Percentiles rank a stretch among this genome's conserved stretches.
Conservation (phyloP, 1,140 invertebrate genomes). For the Episyrphus balteatus region DNA sequence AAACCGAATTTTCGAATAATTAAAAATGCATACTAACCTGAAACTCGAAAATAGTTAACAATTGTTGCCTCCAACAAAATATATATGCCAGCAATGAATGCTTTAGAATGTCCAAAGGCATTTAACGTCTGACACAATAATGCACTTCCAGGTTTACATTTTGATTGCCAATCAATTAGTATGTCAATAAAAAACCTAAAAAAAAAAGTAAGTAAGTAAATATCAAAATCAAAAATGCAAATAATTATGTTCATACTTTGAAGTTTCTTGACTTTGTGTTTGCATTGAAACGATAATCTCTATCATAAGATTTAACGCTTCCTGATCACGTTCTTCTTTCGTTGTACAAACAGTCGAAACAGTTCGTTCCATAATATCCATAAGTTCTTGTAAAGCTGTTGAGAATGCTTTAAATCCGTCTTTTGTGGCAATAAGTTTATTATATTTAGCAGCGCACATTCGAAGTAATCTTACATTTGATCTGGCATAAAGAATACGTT, state of each 20-base stretch:
- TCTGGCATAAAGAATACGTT: conserved; percentile 28
- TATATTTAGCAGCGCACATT: conserved; percentile 22
- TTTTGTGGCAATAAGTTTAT: conserved; percentile 23
- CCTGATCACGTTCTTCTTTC: conserved; percentile 23
- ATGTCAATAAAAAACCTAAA: conserved; percentile 22
- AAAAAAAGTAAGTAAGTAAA: background rate
- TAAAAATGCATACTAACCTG: conserved; percentile 9
- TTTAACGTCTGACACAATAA: conserved; percentile 23
- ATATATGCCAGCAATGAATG: conserved; percentile 22
- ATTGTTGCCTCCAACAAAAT: conserved; percentile 24
- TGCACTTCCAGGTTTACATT: conserved; percentile 17
- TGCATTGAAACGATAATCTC: conserved; percentile 28
- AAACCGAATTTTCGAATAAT: no score
- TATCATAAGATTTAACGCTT: conserved; percentile 28
- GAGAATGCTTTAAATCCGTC: conserved; percentile 23
- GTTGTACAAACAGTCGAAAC: conserved; percentile 2
- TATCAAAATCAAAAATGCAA: background rate
- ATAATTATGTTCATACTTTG: conserved; percentile 18
- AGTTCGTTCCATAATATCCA: conserved; percentile 20
- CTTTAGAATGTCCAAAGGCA: conserved; percentile 28
- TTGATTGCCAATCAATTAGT: conserved; percentile 24
- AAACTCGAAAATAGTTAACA: conserved; percentile 25
- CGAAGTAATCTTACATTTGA: conserved; percentile 21
- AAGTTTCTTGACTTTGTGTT: conserved; percentile 25
- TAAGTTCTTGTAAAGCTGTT: conserved; percentile 17